Evolutionary conservation across 2,797 vertebrate genomes (phyloP).

Genomic region (Harpagifer antarcticus): DNA sequence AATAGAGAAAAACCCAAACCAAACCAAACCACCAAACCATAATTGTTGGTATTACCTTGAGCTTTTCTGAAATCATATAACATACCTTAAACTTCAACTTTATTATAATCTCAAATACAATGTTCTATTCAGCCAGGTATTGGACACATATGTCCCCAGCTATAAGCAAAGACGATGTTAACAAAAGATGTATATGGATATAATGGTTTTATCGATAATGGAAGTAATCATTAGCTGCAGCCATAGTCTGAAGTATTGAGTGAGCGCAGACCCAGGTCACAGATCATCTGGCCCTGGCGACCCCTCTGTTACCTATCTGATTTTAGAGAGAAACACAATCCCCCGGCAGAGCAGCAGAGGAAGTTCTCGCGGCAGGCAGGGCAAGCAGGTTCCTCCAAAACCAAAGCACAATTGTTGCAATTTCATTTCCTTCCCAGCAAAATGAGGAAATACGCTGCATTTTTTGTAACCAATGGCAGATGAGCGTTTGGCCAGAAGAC

Average conservation of each 20-base stretch:
- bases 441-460: conserved; percentile 69
- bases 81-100: no score
- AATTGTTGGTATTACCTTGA: neutral
- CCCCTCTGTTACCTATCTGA: conserved; percentile 46
- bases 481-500: conserved; percentile 43
- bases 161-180: neutral
- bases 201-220: neutral
- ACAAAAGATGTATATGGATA: neutral
- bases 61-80: neutral
- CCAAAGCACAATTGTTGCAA: conserved; percentile 76
- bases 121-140: no score
- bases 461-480: conserved; percentile 62
- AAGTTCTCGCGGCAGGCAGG: conserved; percentile 74
- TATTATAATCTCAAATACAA: no score
- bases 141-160: neutral
- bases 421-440: conserved; percentile 74
- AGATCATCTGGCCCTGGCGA: conserved; percentile 42
- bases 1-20: no score
- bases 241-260: neutral
- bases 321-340: conserved; percentile 70
- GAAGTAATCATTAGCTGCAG: conserved; percentile 5
- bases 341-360: conserved; percentile 66
- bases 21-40: no score
- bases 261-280: conserved; percentile 37
- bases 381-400: conserved; percentile 70